phyloP scores from a whole-genome alignment of 2,113 vertebrate genomes.

The Noctilio leporinus region DNA sequence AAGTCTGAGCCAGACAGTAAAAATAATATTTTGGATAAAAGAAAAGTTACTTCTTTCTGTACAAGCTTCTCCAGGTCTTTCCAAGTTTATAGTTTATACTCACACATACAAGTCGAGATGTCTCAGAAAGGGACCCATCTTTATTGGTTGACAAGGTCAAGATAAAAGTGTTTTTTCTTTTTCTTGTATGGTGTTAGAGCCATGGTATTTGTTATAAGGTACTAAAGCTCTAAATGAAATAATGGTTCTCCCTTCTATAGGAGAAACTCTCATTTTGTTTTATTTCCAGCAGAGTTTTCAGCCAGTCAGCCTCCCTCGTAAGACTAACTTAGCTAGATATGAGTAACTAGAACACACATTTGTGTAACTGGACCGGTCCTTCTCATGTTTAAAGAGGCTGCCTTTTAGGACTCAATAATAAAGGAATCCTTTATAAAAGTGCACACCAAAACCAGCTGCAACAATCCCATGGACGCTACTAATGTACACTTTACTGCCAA shows the following conservation, averaged over 20 bases:
- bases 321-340: background rate
- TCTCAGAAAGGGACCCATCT: background rate
- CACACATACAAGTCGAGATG: background rate
- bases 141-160: background rate
- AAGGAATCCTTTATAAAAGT: background rate
- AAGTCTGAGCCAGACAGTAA: conserved; percentile 13
- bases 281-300: background rate
- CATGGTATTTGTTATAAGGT: background rate
- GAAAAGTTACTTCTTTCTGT: background rate
- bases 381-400: conserved; percentile 15
- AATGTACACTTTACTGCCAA: background rate
- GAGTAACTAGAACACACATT: background rate
- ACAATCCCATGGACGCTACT: background rate
- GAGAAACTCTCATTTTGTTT: background rate
- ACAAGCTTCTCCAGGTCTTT: background rate
- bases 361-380: background rate
- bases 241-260: background rate
- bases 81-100: background rate
- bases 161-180: conserved; percentile 26
- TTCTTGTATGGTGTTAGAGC: background rate
- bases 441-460: background rate
- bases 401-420: background rate
- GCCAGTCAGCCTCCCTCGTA: background rate
- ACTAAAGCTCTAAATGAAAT: background rate
- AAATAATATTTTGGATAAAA: background rate